These are phyloP conservation scores for Drosophila paucipuncta DNA, from an alignment of 2,888 invertebrate genomes.

Conservation along the genomic window DNA sequence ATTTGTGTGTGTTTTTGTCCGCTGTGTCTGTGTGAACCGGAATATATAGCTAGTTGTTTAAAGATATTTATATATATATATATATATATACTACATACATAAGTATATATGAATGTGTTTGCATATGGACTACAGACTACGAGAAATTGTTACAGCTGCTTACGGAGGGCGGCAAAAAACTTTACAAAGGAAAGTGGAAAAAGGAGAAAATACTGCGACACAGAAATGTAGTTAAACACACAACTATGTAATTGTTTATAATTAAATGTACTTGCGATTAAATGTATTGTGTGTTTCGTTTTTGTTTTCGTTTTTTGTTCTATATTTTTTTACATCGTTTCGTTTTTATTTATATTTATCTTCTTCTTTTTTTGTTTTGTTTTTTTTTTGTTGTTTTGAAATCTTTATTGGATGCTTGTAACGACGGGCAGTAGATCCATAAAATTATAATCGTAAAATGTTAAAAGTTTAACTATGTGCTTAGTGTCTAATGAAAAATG, in stretches of 20 bases:
- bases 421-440: slow-evolving; percentile 84
- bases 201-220: slow-evolving; percentile 38
- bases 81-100: slow-evolving; percentile 61
- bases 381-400: slow-evolving; percentile 67
- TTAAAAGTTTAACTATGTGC: slow-evolving; percentile 85
- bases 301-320: slow-evolving; percentile 30
- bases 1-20: slow-evolving; percentile 27
- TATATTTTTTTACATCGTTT: slow-evolving; percentile 42
- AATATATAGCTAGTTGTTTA: slow-evolving; percentile 74
- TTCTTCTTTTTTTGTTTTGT: slow-evolving; percentile 26
- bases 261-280: slow-evolving; percentile 33
- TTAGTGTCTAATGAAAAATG: slow-evolving; percentile 84
- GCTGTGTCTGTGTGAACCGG: slow-evolving; percentile 59
- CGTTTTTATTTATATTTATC: slow-evolving; percentile 45
- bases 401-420: slow-evolving; percentile 84
- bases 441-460: slow-evolving; percentile 84
- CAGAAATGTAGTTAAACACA: slow-evolving; percentile 57
- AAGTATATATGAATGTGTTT: slow-evolving; percentile 73
- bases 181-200: slow-evolving; percentile 57
- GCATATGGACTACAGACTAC: slow-evolving; percentile 73
- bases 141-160: slow-evolving; percentile 65
- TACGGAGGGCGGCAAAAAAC: slow-evolving; percentile 43
- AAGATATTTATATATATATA: slow-evolving; percentile 60
- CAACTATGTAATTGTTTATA: slow-evolving; percentile 47
- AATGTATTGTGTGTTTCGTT: slow-evolving; percentile 39